Conservation (phyloP, 2,797 vertebrate species). For the Silurus aristotelis region DNA sequence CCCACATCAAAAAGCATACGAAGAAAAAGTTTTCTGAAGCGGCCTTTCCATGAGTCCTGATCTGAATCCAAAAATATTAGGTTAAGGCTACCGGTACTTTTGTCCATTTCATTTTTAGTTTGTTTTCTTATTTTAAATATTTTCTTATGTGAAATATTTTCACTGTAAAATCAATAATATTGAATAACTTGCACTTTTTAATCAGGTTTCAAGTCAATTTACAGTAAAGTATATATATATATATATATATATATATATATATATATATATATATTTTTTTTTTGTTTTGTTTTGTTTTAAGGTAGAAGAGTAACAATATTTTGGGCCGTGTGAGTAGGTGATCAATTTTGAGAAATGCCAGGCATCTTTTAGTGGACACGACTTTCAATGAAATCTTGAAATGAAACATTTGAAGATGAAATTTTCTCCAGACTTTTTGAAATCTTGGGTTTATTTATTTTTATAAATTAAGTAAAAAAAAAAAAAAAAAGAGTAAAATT, state of each 20-base stretch:
- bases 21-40: background rate
- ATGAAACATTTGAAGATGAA: background rate
- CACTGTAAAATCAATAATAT: background rate
- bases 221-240: no score
- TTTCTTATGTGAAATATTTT: no score
- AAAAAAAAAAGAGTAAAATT: no score
- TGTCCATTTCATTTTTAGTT: background rate
- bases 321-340: background rate
- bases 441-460: no score
- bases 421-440: background rate
- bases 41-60: background rate
- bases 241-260: no score
- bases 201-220: background rate
- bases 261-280: no score
- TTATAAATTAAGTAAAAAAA: no score
- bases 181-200: background rate
- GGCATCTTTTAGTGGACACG: background rate
- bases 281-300: background rate
- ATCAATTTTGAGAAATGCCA: background rate
- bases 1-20: background rate
- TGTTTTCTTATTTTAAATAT: constrained; percentile 5
- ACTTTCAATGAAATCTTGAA: background rate
- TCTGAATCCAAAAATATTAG: background rate
- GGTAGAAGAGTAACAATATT: background rate
- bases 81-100: background rate